These are phyloP conservation scores for Drosophila varians DNA, from an alignment of 1,140 invertebrate genomes.

Conservation along the genomic window DNA sequence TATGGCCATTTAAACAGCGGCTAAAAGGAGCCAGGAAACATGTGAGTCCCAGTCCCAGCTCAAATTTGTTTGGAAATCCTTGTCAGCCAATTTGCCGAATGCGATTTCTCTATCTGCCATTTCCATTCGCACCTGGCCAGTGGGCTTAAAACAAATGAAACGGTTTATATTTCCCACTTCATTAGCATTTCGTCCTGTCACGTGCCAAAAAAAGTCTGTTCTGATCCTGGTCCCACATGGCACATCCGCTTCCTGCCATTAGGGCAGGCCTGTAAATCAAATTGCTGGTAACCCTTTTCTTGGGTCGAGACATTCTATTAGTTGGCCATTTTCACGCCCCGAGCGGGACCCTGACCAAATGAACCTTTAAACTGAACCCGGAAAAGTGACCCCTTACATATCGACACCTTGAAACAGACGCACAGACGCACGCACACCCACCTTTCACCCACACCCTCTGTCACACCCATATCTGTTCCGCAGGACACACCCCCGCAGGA, in stretches of 20 bases:
- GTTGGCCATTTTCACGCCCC: slow-evolving; percentile 76
- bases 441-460: slow-evolving; percentile 28
- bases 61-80: slow-evolving; percentile 7
- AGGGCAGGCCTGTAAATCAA: slow-evolving; percentile 50
- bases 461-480: slow-evolving; percentile 36
- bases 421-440: slow-evolving; percentile 5
- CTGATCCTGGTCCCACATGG: slow-evolving; percentile 13
- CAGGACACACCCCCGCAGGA: slow-evolving; percentile 41
- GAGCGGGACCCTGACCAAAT: slow-evolving; percentile 36
- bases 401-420: slow-evolving; percentile 26
- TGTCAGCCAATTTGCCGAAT: slow-evolving; percentile 30
- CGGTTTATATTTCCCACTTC: slow-evolving; percentile 36
- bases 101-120: slow-evolving; percentile 13
- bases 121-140: slow-evolving; percentile 22
- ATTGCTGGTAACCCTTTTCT: slow-evolving; percentile 56
- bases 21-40: slow-evolving; percentile 20
- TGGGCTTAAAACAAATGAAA: slow-evolving; percentile 41
- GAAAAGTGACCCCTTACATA: slow-evolving; percentile 36
- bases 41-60: slow-evolving; percentile 20
- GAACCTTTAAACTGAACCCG: slow-evolving; percentile 58
- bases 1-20: slow-evolving; percentile 60
- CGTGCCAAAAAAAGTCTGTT: slow-evolving; percentile 19
- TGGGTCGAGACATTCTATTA: slow-evolving; percentile 61
- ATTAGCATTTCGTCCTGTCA: slow-evolving; percentile 48
- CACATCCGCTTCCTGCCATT: slow-evolving; percentile 47